A percentile compares a stretch with the other conserved stretches of the same genome.
Evolutionary conservation across 2,888 invertebrate genomes (phyloP).

Genomic region (Adineta ricciae): DNA sequence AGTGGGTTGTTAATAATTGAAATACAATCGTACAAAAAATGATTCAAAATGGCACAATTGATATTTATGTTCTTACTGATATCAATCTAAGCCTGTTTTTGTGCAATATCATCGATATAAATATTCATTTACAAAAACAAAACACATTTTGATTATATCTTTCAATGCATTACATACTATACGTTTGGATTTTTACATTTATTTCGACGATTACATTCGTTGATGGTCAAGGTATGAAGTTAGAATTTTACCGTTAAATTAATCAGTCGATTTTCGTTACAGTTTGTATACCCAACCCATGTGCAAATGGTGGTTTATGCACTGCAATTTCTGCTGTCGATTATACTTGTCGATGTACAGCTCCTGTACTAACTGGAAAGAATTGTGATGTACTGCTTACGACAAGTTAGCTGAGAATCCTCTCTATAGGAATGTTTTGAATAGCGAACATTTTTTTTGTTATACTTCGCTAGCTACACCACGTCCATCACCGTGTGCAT

Average conservation of each 20-base stretch:
- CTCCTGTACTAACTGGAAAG: neutral
- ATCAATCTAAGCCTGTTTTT: too few relatives aligned
- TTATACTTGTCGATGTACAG: neutral
- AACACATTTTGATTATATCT: neutral
- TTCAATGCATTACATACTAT: neutral
- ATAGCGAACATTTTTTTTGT: too few relatives aligned
- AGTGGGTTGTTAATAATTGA: too few relatives aligned
- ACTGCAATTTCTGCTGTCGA: neutral
- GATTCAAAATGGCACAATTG: too few relatives aligned
- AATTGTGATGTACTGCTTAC: neutral
- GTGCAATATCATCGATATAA: neutral
- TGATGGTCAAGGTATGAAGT: neutral
- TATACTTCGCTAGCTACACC: neutral
- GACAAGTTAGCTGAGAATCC: neutral
- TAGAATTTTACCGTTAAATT: too few relatives aligned
- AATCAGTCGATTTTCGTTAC: too few relatives aligned
- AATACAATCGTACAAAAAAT: too few relatives aligned
- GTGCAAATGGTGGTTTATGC: neutral
- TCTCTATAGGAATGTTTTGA: too few relatives aligned
- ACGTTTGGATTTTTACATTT: neutral
- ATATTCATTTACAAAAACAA: neutral
- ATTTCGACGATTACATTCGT: neutral
- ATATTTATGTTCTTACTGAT: too few relatives aligned
- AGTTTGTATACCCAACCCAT: neutral
- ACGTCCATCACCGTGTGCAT: neutral